Evolutionary conservation across 2,797 vertebrate genomes (phyloP).

Genomic region (Eupleurogrammus muticus): DNA sequence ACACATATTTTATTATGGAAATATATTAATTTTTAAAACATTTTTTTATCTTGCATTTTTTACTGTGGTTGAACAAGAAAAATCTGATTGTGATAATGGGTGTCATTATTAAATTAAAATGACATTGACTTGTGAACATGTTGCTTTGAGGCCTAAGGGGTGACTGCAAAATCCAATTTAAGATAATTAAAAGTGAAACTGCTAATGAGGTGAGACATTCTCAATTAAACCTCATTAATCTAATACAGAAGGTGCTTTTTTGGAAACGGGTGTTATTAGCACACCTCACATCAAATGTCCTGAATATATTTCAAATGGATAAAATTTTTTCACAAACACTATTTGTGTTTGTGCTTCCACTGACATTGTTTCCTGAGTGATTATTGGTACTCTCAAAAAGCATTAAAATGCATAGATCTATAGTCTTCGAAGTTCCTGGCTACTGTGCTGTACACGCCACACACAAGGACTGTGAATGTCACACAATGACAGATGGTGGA

Average conservation of each 20-base stretch:
- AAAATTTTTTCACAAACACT: neutral
- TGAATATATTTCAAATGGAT: neutral
- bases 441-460: too few relatives aligned
- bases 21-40: too few relatives aligned
- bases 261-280: constrained; percentile 22
- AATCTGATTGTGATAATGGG: too few relatives aligned
- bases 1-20: too few relatives aligned
- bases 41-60: too few relatives aligned
- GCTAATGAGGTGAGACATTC: constrained; percentile 47
- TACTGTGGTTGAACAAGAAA: too few relatives aligned
- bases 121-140: constrained; percentile 9
- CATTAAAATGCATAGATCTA: too few relatives aligned
- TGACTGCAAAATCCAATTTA: constrained; percentile 6
- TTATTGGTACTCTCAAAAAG: too few relatives aligned
- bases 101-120: neutral
- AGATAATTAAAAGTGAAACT: constrained; percentile 10
- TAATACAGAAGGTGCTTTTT: constrained; percentile 13
- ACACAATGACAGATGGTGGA: too few relatives aligned
- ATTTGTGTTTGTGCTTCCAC: too few relatives aligned
- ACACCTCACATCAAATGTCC: neutral
- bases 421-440: too few relatives aligned
- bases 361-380: too few relatives aligned
- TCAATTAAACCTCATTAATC: constrained; percentile 38
- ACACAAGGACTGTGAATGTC: neutral
- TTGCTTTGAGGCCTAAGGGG: constrained; percentile 17